Base-by-base conservation (phyloP, 2,113 vertebrate genomes). In the Sceloporus undulatus region DNA sequence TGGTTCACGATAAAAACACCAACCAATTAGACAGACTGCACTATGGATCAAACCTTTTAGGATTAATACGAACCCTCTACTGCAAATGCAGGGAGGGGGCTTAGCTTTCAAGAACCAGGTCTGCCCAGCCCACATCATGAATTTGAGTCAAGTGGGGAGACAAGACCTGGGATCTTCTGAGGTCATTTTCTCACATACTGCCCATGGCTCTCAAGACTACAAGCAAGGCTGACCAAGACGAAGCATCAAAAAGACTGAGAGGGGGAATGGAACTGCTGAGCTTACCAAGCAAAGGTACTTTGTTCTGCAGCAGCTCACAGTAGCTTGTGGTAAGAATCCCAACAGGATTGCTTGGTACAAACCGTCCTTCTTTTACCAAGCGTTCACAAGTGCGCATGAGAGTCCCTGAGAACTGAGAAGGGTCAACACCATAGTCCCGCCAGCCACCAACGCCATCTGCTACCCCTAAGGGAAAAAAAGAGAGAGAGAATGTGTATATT, bases 341-440 rank as follows among this genome's bases (percentile, higher is more conserved):
- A 84, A 99, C 98, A 29, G 99, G 99, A 85, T 97, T 98, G 93
- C 97, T 98, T 0, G 99, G 98, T 80, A 98, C 97, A 86, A 99
- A 99, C 92, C 98, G 98, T 87, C 98, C 99, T 96, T 99, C 99
- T 93, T 98, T 99, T 0, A 99, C 98, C 88, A 99, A 97, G 74
- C 99, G 98, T 94, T 99, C 99, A 68, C 99, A 99, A 0, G 98
- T 98, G 92, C 97, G 97, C 98, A 99, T 99, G 48, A 99, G 97
- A 91, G 99, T 99, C 95, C 98, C 98, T 87, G 99, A 99, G 97
- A 99, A 99, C 97, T 99, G 98, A 89, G 99, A 99, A 0, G 99
- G 99, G 93, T 99, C 99, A 4, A 99, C 99, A 4, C 99, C 99
- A 21, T 99, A 99, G 97, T 99, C 99, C 85, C 99, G 97, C 99